Evolutionary conservation across 2,797 vertebrate species (phyloP), one percentile per base, ranked within the genome.

Genomic region (Petrocephalus sullivani): DNA sequence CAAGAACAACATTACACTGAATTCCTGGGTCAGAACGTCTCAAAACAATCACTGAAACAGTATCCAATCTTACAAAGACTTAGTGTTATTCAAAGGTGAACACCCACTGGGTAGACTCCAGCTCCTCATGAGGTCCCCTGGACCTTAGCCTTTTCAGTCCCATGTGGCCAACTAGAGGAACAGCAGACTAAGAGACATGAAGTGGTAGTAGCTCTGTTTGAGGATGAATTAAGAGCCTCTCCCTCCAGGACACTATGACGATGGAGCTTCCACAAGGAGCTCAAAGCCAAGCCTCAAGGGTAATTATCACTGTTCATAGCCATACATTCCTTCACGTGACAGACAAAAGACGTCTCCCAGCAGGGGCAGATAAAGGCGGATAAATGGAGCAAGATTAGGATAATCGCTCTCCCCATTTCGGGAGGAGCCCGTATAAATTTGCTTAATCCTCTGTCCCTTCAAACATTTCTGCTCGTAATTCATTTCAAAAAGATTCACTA

Each of bases 301-400:
- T 84, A 84, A 93, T 89, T 90, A 87, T 92, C 92, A 94, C 91
- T 93, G 92, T 90, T 88, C 89, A 89, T 90, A 90, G 91, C 93
- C 91, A 92, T 92, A 92, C 49, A 91, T 90, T 91, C 93, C 91
- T 94, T 85, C 0, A 1, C 91, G 93, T 90, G 94, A 49, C 67
- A 93, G 91, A 89, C 93, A 92, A 93, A 93, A 93, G 91, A 92
- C 95, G 93, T 93, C 92, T 90, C 88, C 92, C 89, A 89, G 87
- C 92, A 92, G 91, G 90, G 91, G 91, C 83, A 92, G 94, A 93
- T 91, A 88, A 87, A 57, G 86, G 21, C 16, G 0, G 37, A 84
- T 64, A 85, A 85, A 81, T 81, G 89, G 61, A 83, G 51, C 21
- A 64, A 85, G 78, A 87, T 87, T 85, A 75, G 12, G 81, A 51